Evolutionary conservation across 2,888 invertebrate species (phyloP).

Genomic region (Calameuta filiformis): DNA sequence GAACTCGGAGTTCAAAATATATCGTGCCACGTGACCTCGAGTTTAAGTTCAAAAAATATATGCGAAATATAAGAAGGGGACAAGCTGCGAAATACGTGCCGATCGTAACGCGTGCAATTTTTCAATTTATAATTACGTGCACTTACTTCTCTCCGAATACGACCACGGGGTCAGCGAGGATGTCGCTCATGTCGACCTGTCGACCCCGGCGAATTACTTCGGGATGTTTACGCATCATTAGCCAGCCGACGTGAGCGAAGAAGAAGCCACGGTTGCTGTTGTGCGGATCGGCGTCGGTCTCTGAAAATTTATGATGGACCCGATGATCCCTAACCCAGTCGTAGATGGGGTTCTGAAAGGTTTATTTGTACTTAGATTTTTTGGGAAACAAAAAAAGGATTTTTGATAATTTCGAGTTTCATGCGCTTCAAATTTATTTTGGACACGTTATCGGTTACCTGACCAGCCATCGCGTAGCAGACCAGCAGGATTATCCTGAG

Average conservation of each 20-base stretch:
- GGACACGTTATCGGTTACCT: slow-evolving; percentile 67
- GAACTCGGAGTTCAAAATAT: not conserved
- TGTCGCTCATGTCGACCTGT: slow-evolving; percentile 83
- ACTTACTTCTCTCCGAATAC: slow-evolving; percentile 79
- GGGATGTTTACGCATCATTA: slow-evolving; percentile 90
- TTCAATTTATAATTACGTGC: not conserved
- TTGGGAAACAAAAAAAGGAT: not conserved
- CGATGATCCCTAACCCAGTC: slow-evolving; percentile 83
- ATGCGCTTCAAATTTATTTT: not conserved
- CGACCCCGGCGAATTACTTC: slow-evolving; percentile 81
- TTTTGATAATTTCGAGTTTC: slow-evolving; percentile 31
- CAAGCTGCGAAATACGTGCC: not conserved
- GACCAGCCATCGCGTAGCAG: slow-evolving; percentile 75
- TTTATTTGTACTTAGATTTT: not conserved
- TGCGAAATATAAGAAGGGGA: not conserved
- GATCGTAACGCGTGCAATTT: not conserved
- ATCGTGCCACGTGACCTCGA: not conserved
- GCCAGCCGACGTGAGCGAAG: slow-evolving; percentile 94
- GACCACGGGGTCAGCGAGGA: slow-evolving; percentile 80
- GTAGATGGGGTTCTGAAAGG: slow-evolving; percentile 73
- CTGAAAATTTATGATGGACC: slow-evolving; percentile 79
- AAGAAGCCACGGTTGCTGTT: slow-evolving; percentile 87
- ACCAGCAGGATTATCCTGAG: slow-evolving; percentile 71
- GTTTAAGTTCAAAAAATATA: not conserved
- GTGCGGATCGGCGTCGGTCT: slow-evolving; percentile 86